phyloP scores from a whole-genome alignment of 2,797 vertebrate species.

The Vireo griseus region DNA sequence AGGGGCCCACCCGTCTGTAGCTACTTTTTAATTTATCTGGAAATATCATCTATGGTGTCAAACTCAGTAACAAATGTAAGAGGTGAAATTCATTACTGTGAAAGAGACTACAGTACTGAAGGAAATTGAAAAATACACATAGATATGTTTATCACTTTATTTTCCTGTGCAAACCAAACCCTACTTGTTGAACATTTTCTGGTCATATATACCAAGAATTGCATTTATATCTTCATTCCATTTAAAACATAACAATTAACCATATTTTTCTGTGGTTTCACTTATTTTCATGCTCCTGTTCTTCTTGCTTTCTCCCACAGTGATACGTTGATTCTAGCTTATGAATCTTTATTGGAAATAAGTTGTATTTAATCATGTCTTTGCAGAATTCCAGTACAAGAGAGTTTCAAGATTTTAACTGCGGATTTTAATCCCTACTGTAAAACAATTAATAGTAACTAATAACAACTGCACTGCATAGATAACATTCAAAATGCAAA shows the following conservation, averaged over 20 bases:
- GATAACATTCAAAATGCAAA: conserved; percentile 1
- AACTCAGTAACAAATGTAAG: not conserved
- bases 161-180: not conserved
- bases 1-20: not conserved
- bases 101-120: not conserved
- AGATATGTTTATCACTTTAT: not conserved
- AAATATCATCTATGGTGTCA: not conserved
- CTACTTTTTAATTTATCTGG: not conserved
- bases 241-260: not conserved
- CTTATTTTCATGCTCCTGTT: not conserved
- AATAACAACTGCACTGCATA: not conserved
- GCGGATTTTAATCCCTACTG: not conserved
- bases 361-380: not conserved
- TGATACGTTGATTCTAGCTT: not conserved
- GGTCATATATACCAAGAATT: not conserved
- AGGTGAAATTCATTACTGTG: not conserved
- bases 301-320: not conserved
- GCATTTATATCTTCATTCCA: not conserved
- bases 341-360: not conserved
- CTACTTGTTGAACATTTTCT: not conserved
- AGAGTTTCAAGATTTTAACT: not conserved
- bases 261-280: not conserved
- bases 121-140: not conserved
- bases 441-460: not conserved
- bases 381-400: not conserved